Evolutionary conservation across 2,797 vertebrate species (phyloP).

Genomic region (Acanthurus lineatus): DNA sequence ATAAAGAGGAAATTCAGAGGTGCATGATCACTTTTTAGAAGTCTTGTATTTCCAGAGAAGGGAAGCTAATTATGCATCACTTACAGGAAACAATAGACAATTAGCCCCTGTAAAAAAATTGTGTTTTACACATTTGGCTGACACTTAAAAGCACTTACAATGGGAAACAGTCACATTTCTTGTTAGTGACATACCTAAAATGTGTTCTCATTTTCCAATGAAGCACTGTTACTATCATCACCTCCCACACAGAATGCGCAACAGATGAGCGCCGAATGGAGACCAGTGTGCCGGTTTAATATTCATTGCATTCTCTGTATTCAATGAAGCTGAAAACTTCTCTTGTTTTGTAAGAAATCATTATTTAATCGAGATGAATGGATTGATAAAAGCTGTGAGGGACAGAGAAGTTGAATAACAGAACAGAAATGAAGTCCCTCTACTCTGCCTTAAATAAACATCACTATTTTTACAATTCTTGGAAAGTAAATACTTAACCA

Average conservation of each 20-base stretch:
- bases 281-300: conserved; percentile 16
- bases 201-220: conserved; percentile 51
- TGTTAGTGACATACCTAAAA: conserved; percentile 33
- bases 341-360: conserved; percentile 2
- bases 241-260: conserved; percentile 31
- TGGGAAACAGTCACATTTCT: conserved; percentile 34
- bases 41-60: conserved; percentile 24
- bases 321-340: background rate
- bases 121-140: conserved; percentile 36
- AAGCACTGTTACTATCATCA: conserved; percentile 57
- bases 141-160: conserved; percentile 31
- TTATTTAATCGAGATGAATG: background rate
- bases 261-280: conserved; percentile 21
- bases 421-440: too few relatives aligned
- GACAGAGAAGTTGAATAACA: background rate
- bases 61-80: conserved; percentile 46
- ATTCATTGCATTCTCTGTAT: background rate
- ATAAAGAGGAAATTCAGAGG: conserved; percentile 29
- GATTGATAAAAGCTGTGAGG: background rate
- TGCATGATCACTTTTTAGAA: conserved; percentile 35
- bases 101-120: conserved; percentile 47
- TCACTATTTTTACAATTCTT: background rate
- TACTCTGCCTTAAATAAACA: background rate
- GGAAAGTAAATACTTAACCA: background rate
- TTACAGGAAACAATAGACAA: conserved; percentile 57